phyloP scores from a whole-genome alignment of 2,888 invertebrate species.

The Lomographa bimaculata region DNA sequence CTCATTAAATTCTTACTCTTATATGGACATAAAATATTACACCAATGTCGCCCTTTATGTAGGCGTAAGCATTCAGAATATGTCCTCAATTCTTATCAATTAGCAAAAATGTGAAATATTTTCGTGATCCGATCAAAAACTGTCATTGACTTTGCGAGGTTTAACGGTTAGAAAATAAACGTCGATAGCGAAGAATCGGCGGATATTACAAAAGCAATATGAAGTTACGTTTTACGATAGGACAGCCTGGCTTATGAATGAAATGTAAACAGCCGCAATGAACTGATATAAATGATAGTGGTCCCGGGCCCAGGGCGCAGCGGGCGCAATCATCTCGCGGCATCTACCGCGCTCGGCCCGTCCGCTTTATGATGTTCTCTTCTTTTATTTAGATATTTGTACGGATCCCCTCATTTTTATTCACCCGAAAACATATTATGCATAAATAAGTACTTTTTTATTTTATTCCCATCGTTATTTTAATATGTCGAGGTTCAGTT shows the following conservation, averaged over 20 bases:
- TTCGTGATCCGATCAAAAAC: constrained; percentile 10
- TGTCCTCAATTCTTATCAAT: constrained; percentile 23
- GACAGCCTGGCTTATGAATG: constrained; percentile 71
- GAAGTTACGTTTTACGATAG: constrained; percentile 57
- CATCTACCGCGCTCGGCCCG: constrained; percentile 59
- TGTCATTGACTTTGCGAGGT: constrained; percentile 8
- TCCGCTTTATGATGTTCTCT: constrained; percentile 67
- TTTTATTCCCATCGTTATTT: constrained; percentile 78
- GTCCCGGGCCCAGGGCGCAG: constrained; percentile 42
- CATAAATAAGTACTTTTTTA: constrained; percentile 77
- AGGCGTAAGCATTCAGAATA: constrained; percentile 29
- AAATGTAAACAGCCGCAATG: constrained; percentile 80
- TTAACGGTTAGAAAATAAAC: constrained; percentile 19
- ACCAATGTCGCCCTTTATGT: constrained; percentile 24
- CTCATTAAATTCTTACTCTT: constrained; percentile 47
- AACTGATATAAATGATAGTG: constrained; percentile 77
- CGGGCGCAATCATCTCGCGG: constrained; percentile 68
- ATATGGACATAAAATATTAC: constrained; percentile 34
- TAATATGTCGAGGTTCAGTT: constrained; percentile 65
- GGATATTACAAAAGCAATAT: constrained; percentile 46
- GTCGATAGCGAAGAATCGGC: constrained; percentile 22
- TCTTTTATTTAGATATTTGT: constrained; percentile 80
- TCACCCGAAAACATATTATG: constrained; percentile 74
- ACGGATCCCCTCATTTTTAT: constrained; percentile 76
- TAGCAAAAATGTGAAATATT: constrained; percentile 21